Evolutionary conservation across 2,797 vertebrate genomes (phyloP), one percentile per base, ranked within the genome.

Genomic region (Rousettus madagascariensis): DNA sequence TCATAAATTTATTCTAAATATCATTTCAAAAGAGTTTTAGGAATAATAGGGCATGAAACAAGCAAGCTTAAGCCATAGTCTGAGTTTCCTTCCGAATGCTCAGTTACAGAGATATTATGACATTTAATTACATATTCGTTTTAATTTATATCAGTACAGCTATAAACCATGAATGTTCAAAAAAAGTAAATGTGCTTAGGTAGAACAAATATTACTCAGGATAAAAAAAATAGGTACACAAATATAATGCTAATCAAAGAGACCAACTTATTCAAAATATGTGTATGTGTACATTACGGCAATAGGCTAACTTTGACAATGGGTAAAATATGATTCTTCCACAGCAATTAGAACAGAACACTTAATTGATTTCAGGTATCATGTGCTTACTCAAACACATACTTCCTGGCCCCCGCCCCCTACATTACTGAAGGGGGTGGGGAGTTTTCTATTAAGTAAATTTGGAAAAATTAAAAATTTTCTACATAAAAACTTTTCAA

Each of bases 91-190:
- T 92, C 15, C 49, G 49, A 49, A 49, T 20, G 87, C 90, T 41
- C 46, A 63, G 33, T 61, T 57, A 51, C 9, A 61, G 33, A 89
- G 13, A 46, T 41, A 17, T 36, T 72, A 51, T 33, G 69, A 91
- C 3, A 82, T 74, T 46, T 51, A 89, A 72, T 92, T 92, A 74
- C 30, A 59, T 30, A 82, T 41, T 91, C 94, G 68, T n/a, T 96
- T 93, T 96, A 36, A 66, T 90, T 91, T 93, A 72, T 24, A 12
- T 97, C 88, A 94, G 24, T 22, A 71, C 0, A 75, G 26, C 51
- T 57, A 8, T 86, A 80, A 93, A 91, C 86, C 68, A 68, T 36
- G 66, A 74, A 36, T 59, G 16, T 38, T 57, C 38, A 46, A 65
- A 26, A 53, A 79, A 69, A 53, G 53, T 43, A 82, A 72, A 36